Base-by-base conservation (phyloP, 2,113 vertebrate genomes). In the Ifrita kowaldi region DNA sequence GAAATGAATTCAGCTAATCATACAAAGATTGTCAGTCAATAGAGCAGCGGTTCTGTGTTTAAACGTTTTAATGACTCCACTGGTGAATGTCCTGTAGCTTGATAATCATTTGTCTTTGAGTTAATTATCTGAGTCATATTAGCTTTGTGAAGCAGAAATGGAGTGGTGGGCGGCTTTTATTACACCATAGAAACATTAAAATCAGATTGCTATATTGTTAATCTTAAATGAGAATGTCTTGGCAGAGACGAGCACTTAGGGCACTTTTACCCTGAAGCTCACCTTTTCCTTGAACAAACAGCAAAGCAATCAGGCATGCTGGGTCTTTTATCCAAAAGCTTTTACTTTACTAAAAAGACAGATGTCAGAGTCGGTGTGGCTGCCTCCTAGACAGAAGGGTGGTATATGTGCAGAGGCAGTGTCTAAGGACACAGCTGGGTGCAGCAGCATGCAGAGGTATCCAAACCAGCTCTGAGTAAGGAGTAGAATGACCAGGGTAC, bases 81-180 rank as follows among this genome's bases (percentile, higher is more conserved):
- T 27, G 68, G 52, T 89, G 93, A 87, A 56, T 14, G 13, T 87
- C 91, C 81, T 91, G 74, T 87, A 75, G 63, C 28, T 91, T 95
- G 81, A 62, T 84, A 92, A 95, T 91, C 4, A 23, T 73, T 97
- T 73, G 65, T 94, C 90, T 87, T 93, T 84, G 79, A 81, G 37
- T 68, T 95, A 95, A 90, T 88, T 87, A 77, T 87, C 71, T 90
- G 55, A 93, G 80, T 88, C 80, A 56, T 64, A 77, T 77, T 85
- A 90, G 62, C 62, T 90, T 90, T 83, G 59, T 70, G 79, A 85
- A 65, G 75, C 28, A 79, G 78, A 73, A 67, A 64, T 60, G 49
- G 71, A 56, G 70, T 24, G 30, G 63, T 89, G 65, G 62, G 56
- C 8, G 50, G 63, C 35, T 85, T 97, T 95, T 37, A 53, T 82